Evolutionary conservation across 2,888 invertebrate genomes (phyloP).

Genomic region (Nyleta sp.): DNA sequence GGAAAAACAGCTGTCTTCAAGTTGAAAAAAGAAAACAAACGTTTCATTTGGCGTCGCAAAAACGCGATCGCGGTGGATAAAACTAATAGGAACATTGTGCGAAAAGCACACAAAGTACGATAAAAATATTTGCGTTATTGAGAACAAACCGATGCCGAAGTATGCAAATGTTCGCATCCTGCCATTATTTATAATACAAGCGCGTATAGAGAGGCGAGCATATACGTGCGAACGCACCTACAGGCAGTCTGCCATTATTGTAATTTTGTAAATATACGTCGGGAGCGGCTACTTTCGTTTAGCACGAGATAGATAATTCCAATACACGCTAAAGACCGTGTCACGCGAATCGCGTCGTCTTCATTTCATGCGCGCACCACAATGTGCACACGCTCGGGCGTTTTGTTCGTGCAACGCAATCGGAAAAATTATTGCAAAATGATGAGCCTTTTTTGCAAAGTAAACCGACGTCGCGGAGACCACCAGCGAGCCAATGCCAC

Average conservation of each 20-base stretch:
- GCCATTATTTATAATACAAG: conserved; percentile 55
- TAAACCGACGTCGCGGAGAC: conserved; percentile 42
- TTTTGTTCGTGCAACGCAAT: conserved; percentile 38
- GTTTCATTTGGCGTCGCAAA: no score
- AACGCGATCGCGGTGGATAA: no score
- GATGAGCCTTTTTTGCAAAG: conserved; percentile 41
- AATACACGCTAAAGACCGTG: conserved; percentile 59
- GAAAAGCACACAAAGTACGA: conserved; percentile 25
- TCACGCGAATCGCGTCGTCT: conserved; percentile 63
- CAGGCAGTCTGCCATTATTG: conserved; percentile 58
- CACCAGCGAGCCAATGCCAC: conserved; percentile 58
- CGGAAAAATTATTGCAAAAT: conserved; percentile 55
- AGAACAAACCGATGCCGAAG: conserved; percentile 15
- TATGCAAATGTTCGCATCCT: conserved; percentile 60
- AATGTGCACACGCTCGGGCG: conserved; percentile 50
- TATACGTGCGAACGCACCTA: conserved; percentile 61
- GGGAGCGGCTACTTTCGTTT: conserved; percentile 64
- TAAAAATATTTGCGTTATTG: conserved; percentile 20
- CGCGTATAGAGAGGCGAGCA: conserved; percentile 48
- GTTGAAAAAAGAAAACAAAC: no score
- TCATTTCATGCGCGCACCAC: conserved; percentile 51
- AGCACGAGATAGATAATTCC: conserved; percentile 62
- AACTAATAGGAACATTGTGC: no score
- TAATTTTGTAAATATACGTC: conserved; percentile 64
- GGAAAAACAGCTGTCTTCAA: no score